phyloP scores from a whole-genome alignment of 2,113 vertebrate species.

The Sciurus niger region DNA sequence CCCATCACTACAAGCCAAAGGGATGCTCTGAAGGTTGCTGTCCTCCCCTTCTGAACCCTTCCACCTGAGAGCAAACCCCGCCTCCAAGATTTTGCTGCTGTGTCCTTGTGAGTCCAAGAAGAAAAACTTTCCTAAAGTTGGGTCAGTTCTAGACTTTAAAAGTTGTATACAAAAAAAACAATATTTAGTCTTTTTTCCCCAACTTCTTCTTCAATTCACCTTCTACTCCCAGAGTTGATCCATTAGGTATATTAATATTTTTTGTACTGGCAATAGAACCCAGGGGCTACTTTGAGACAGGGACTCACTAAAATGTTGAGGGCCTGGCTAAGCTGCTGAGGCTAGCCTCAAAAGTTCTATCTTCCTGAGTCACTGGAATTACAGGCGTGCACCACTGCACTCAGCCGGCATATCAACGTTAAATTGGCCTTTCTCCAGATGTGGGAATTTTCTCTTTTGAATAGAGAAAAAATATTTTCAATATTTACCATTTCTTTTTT shows the following conservation, averaged over 20 bases:
- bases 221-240: neutral
- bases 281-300: too few species aligned
- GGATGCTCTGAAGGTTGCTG: neutral
- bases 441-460: constrained; percentile 13
- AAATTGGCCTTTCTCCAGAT: neutral
- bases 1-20: neutral
- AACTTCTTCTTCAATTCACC: neutral
- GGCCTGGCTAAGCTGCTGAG: too few species aligned
- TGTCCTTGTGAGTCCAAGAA: constrained; percentile 33
- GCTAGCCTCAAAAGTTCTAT: too few species aligned
- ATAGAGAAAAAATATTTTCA: constrained; percentile 1
- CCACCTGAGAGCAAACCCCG: neutral
- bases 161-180: neutral
- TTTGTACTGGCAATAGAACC: too few species aligned
- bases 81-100: neutral
- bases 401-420: neutral
- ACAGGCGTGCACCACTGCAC: too few species aligned
- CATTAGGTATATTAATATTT: neutral
- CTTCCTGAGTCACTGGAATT: too few species aligned
- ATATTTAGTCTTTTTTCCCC: neutral
- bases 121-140: neutral
- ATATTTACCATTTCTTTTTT: neutral
- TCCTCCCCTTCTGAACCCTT: neutral
- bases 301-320: too few species aligned
- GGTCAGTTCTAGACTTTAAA: neutral